Evolutionary conservation across 2,888 invertebrate genomes (phyloP), one percentile per base, ranked within the genome.

Genomic region (Pheosia tremula): DNA sequence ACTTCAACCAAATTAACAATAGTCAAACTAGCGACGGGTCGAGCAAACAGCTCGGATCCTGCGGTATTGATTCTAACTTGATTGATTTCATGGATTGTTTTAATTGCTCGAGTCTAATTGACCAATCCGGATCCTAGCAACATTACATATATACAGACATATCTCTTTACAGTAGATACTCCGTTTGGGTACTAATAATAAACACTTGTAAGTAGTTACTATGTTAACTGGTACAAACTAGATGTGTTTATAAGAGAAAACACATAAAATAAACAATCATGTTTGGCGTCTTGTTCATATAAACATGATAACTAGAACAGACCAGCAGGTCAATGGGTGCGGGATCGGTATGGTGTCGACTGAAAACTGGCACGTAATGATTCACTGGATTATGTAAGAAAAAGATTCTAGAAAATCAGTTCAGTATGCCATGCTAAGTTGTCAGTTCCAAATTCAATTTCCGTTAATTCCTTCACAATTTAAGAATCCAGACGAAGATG

Each of bases 301-400:
- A 68, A 71, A 57, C 62, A 52, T 49, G 55, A 58, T 63, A 58
- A 64, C n/a, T 57, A 52, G 66, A 71, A 61, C n/a, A 68, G 68
- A 71, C 52, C 68, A 71, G 52, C 66, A 61, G 71, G 68, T 66
- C 68, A 71, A 61, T 43, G 56, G 58, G 62, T 63, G 60, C 54
- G 60, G 61, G 52, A 67, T 57, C 66, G 65, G 10, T 41, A 13
- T 9, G 13, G 41, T 56, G 41, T 24, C 24, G 41, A 24, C 11
- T 37, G 53, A 38, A 56, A 56, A 56, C 13, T 41, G 41, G 13
- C 24, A 6, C 41, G 41, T 41, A 37, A 38, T 41, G 41, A 56
- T 41, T 56, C 13, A 56, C 41, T 9, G 37, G 8, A 38, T 56
- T 56, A 56, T n/a, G 37, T 53, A 53, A 37, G 37, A 37, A 4